Base-by-base conservation (phyloP, 2,113 vertebrate genomes). In the Panurus biarmicus region DNA sequence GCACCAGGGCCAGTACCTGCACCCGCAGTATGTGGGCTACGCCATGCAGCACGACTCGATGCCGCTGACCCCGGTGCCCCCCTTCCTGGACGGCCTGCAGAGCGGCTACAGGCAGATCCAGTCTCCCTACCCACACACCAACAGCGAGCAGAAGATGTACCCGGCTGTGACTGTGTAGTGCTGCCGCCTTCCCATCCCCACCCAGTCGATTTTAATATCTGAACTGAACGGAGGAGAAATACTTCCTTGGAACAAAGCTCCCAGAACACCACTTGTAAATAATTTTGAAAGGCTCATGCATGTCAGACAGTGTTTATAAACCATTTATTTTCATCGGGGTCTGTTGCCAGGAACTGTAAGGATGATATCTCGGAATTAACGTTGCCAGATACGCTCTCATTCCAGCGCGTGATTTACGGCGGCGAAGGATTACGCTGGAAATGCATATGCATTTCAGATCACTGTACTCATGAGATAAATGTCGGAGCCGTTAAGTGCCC, bases 1-100 rank as follows among this genome's bases (percentile, higher is more conserved):
- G 1, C 99, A 99, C 91, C 99, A 99, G 95, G 99, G 98, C 23
- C 99, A 99, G 97, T 99, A 98, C 93, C 97, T 99, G 79, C 99
- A 99, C 86, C 98, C 99, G 5, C 99, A 99, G 61, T 99, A 99
- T 9, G 98, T 99, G 54, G 98, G 99, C 64, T 99, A 99, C 5
- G 97, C 99, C 0, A 97, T 99, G 91, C 98, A 97, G 77, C 98
- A 98, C 1, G 98, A 98, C 93, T 75, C 98, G 2, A 92, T 98
- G 94, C 97, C 99, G 0, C 96, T 99, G 91, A 97, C 98, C 4
- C 96, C 98, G 0, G 96, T 98, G 45, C 97, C 72, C 24, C 98
- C 97, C 2, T 99, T 98, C 96, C 93, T 99, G 42, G 99, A 99
- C 1, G 92, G 98, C 56, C 95, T 98, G 85, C 99, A 99, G 93